Evolutionary conservation across 92 coral and sea anemone species (phyloP).

Genomic region (Parazoanthus darwini): DNA sequence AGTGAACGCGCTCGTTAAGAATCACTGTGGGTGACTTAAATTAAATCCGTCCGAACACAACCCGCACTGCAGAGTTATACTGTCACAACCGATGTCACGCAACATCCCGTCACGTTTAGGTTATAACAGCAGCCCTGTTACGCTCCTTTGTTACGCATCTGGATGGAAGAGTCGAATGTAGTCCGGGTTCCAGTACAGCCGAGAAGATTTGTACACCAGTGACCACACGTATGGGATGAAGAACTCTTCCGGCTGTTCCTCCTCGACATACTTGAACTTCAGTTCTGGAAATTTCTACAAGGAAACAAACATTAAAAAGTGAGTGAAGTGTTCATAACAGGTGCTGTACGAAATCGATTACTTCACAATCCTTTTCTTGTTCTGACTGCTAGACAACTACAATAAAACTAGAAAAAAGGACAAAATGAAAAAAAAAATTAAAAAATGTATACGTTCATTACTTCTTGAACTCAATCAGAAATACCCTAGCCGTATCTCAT

Average conservation of each 20-base stretch:
- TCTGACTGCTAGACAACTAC: neutral
- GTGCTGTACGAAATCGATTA: neutral
- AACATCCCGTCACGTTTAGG: neutral
- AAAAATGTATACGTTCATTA: too few relatives aligned
- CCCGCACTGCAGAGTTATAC: neutral
- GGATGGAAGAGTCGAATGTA: conserved; percentile 94
- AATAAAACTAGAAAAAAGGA: too few relatives aligned
- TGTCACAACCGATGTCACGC: neutral
- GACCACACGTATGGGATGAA: conserved; percentile 99
- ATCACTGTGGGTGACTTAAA: neutral
- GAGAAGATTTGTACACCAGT: conserved; percentile 89
- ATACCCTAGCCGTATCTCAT: too few relatives aligned
- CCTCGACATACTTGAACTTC: conserved; percentile 97
- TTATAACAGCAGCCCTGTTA: neutral
- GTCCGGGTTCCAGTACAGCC: conserved; percentile 94
- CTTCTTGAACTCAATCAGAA: too few relatives aligned
- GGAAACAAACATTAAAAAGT: neutral
- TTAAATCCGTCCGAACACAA: neutral
- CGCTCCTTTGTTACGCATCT: conserved; percentile 47
- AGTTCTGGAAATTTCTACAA: conserved; percentile 92
- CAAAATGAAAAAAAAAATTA: too few relatives aligned
- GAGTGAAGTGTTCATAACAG: neutral
- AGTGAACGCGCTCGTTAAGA: neutral
- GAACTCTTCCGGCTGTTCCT: conserved; percentile 98
- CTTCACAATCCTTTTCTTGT: neutral